These are phyloP conservation scores for Dendropsophus ebraccatus DNA, from an alignment of 2,113 vertebrate genomes.

Conservation along the genomic window DNA sequence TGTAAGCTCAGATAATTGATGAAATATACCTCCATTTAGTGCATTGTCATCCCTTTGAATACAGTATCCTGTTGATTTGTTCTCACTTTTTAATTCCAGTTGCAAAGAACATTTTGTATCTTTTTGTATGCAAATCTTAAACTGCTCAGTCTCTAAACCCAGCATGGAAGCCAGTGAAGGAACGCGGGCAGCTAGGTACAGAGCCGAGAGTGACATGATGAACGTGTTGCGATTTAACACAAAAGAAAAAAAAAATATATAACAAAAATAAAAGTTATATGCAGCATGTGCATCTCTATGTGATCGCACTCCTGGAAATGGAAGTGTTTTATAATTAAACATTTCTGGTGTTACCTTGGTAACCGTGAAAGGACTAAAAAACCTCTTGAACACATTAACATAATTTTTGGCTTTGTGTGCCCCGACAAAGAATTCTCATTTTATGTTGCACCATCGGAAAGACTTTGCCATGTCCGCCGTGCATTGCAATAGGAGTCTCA, in stretches of 20 bases:
- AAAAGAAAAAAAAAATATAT: background rate
- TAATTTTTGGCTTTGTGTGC: constrained; percentile 54
- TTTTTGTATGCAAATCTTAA: background rate
- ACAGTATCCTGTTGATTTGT: background rate
- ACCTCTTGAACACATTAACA: constrained; percentile 41
- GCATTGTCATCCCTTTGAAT: background rate
- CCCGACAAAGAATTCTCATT: constrained; percentile 41
- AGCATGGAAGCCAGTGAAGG: background rate
- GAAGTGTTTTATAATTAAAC: constrained; percentile 60
- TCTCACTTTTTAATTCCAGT: background rate
- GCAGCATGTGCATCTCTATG: constrained; percentile 10
- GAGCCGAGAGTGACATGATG: background rate
- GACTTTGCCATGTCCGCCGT: constrained; percentile 10
- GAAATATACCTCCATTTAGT: too few relatives aligned
- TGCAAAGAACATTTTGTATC: background rate
- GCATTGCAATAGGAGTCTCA: constrained; percentile 27
- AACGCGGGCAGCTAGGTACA: background rate
- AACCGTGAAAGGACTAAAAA: constrained; percentile 52
- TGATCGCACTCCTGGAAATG: constrained; percentile 47
- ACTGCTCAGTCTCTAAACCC: background rate
- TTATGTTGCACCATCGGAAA: constrained; percentile 39
- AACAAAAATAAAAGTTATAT: constrained; percentile 4
- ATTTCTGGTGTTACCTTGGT: constrained; percentile 56
- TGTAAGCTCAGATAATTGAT: too few relatives aligned
- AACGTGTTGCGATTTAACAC: background rate